Percentiles rank a stretch among this genome's conserved stretches.
These are phyloP conservation scores for Alouatta palliata DNA, from an alignment of 2,113 vertebrate genomes.

Conservation along the genomic window DNA sequence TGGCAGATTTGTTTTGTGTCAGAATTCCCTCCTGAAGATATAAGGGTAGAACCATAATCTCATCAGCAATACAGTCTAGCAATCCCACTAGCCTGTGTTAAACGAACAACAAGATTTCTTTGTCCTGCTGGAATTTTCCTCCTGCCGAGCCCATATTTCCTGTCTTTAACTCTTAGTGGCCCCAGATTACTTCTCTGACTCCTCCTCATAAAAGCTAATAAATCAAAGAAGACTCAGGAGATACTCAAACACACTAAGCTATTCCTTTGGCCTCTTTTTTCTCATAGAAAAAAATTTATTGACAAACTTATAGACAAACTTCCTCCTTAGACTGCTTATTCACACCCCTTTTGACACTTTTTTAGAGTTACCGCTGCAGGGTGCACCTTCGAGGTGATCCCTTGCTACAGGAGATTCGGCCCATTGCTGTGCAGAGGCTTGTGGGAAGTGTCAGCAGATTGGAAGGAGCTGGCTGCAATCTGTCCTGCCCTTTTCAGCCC, in stretches of 20 bases:
- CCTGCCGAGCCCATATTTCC: neutral
- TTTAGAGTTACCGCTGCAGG: neutral
- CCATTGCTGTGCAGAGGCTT: fast-evolving
- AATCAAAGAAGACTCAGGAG: neutral
- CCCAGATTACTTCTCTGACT: neutral
- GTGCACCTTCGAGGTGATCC: neutral
- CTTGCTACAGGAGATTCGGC: neutral
- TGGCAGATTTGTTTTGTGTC: neutral
- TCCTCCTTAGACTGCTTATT: neutral
- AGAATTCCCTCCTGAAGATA: neutral
- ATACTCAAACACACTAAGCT: neutral
- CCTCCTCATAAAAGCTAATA: neutral
- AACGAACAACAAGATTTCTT: neutral
- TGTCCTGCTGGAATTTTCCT: neutral
- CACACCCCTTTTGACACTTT: neutral
- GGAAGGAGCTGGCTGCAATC: neutral
- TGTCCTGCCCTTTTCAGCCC: neutral
- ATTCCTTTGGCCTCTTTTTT: neutral
- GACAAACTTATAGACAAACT: neutral
- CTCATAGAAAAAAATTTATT: neutral
- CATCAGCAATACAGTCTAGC: neutral
- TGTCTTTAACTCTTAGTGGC: neutral
- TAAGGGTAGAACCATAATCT: neutral
- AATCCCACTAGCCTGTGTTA: neutral
- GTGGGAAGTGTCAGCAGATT: neutral